Base-by-base conservation (phyloP, 2,888 invertebrate genomes). In the Chloroclysta siterata region DNA sequence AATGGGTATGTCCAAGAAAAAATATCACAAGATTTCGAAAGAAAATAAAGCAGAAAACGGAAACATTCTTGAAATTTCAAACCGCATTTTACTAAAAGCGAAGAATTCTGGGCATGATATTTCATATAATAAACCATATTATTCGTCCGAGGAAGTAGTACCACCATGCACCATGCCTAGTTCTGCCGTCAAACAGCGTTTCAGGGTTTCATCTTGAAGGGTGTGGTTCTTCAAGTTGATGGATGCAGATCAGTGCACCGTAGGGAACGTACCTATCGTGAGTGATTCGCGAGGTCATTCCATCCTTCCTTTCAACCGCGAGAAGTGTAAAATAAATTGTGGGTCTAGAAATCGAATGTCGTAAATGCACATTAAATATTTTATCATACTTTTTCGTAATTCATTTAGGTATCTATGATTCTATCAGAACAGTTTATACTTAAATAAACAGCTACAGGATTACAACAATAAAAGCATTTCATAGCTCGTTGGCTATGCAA, bases 401-500 rank as follows among this genome's bases (percentile, higher is more conserved):
- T n/a, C n/a, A n/a, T n/a, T n/a, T n/a, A n/a, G n/a, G n/a, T 46
- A 46, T 46, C 46, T 17, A 11, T 10, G 11, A 46, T 11, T 17
- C 44, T 44, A 14, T 44, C 15, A 46, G 11, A 46, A 17, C 17
- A 17, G 4, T 17, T 17, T 46, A 11, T 17, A 71, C 41, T 70
- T 65, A 67, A 67, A 69, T 52, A 33, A 42, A n/a, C 48, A 60
- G 48, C 10, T 29, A 53, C 46, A 61, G 61, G 54, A 54, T 54
- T 11, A 56, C 63, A 70, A 65, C 72, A 71, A 61, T 65, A 65
- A 54, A 65, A 41, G 13, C 14, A 66, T 85, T 82, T 74, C 71
- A 83, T 73, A 82, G 75, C 65, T 75, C 75, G 84, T 84, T 84
- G 71, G 67, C 39, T 81, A 81, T 81, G 84, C 78, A 78, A 82